These are phyloP conservation scores for Gymnocephalus cernua DNA, from an alignment of 2,113 vertebrate species.

Conservation along the genomic window DNA sequence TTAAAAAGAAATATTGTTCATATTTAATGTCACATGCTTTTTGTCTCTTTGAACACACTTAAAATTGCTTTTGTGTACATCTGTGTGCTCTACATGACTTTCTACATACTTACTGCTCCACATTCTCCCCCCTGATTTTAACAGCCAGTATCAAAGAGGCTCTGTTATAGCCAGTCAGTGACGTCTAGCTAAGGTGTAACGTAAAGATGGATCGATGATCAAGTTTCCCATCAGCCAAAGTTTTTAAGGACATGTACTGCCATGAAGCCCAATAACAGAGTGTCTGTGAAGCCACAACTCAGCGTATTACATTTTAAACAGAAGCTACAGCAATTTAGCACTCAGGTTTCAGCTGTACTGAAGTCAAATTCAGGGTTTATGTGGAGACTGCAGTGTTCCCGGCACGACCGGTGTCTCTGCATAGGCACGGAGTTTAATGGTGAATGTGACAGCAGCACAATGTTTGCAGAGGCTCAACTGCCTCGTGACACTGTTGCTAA, in stretches of 20 bases:
- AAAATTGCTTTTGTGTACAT: neutral
- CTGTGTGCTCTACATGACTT: neutral
- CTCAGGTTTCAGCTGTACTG: conserved; percentile 26
- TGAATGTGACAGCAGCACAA: conserved; percentile 17
- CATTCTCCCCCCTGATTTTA: conserved; percentile 6
- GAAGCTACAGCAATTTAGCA: conserved; percentile 27
- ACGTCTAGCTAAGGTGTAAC: conserved; percentile 28
- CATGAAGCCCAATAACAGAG: conserved; percentile 37
- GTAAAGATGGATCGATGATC: conserved; percentile 46
- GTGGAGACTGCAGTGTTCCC: conserved; percentile 33
- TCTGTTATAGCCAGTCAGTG: conserved; percentile 18
- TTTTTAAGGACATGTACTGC: conserved; percentile 57
- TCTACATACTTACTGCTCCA: neutral
- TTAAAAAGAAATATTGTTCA: conserved; percentile 30
- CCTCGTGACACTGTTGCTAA: conserved; percentile 51
- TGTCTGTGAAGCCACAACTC: conserved; percentile 17
- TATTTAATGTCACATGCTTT: conserved; percentile 51
- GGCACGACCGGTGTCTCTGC: conserved; percentile 9
- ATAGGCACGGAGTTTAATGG: conserved; percentile 25
- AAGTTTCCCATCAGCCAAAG: conserved; percentile 20
- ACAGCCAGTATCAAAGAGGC: conserved; percentile 10
- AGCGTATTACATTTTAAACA: conserved; percentile 32
- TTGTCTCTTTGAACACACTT: conserved; percentile 15
- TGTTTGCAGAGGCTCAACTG: conserved; percentile 56
- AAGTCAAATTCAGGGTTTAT: conserved; percentile 37